Evolutionary conservation across 2,113 vertebrate species (phyloP).

Genomic region (Reinhardtius hippoglossoides): DNA sequence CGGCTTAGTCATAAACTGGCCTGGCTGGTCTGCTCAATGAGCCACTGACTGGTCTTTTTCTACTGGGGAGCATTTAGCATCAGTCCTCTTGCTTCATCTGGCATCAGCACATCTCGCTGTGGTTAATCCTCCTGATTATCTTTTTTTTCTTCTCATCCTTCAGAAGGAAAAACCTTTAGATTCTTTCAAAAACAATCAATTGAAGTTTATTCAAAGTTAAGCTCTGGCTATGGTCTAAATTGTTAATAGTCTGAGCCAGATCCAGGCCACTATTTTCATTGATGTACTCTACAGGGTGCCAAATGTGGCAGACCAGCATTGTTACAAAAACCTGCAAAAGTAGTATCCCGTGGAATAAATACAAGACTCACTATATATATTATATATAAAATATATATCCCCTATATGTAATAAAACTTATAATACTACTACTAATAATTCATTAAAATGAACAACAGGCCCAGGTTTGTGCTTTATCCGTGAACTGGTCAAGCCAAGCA

Average conservation of each 20-base stretch:
- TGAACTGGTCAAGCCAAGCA: slow-evolving; percentile 38
- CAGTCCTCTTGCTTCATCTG: slow-evolving; percentile 2
- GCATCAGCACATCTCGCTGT: slow-evolving; percentile 23
- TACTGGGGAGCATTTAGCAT: slow-evolving; percentile 28
- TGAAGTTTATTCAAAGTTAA: slow-evolving; percentile 24
- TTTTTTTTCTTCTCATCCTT: slow-evolving; percentile 25
- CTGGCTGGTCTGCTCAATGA: slow-evolving; percentile 56
- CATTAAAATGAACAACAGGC: slow-evolving; percentile 6
- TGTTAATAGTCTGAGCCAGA: background rate
- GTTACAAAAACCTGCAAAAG: background rate
- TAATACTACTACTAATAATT: background rate
- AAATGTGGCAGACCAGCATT: no score
- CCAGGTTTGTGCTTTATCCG: slow-evolving; percentile 12
- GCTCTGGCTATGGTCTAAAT: slow-evolving; percentile 15
- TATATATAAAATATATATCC: background rate
- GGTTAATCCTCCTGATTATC: slow-evolving; percentile 53
- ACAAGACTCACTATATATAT: background rate
- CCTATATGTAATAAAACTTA: no score
- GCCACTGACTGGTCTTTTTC: slow-evolving; percentile 38
- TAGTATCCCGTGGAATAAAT: background rate
- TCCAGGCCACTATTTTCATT: background rate
- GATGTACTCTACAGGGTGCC: background rate
- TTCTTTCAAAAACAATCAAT: slow-evolving; percentile 29
- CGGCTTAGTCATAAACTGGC: slow-evolving; percentile 46
- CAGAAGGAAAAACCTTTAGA: slow-evolving; percentile 19